A percentile compares a stretch with the other conserved stretches of the same genome.
Conservation (phyloP, 2,888 invertebrate genomes). For the Lingula anatina region DNA sequence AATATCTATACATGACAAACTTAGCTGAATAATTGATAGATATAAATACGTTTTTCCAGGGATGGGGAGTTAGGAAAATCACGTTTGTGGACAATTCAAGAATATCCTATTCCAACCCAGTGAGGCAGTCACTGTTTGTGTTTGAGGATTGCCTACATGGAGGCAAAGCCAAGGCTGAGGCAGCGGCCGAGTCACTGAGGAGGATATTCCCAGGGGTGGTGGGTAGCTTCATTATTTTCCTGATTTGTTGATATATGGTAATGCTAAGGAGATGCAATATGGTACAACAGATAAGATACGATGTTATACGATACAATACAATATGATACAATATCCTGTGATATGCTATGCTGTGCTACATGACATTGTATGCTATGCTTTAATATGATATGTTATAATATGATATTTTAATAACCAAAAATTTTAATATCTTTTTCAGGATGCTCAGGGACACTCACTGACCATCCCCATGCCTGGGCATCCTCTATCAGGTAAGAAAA, state of each 20-base stretch:
- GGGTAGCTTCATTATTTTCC: slow-evolving; percentile 37
- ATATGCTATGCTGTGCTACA: too few relatives aligned
- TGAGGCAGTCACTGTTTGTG: slow-evolving; percentile 82
- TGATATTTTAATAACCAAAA: too few relatives aligned
- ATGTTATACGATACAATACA: too few relatives aligned
- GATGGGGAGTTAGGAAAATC: slow-evolving; percentile 90
- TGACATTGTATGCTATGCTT: too few relatives aligned
- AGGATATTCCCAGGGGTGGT: slow-evolving; percentile 83
- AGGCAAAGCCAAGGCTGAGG: slow-evolving; percentile 61
- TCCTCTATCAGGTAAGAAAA: slow-evolving; percentile 66
- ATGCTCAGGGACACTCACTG: slow-evolving; percentile 54
- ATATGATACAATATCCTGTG: too few relatives aligned
- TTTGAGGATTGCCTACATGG: slow-evolving; percentile 76
- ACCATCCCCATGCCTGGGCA: slow-evolving; percentile 96
- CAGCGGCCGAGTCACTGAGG: slow-evolving; percentile 68
- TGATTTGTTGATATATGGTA: too few relatives aligned
- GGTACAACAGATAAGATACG: too few relatives aligned
- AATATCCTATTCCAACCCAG: slow-evolving; percentile 95
- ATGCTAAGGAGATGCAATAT: too few relatives aligned
- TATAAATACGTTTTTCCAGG: slow-evolving; percentile 58
- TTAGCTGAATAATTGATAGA: not conserved
- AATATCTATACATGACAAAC: too few relatives aligned
- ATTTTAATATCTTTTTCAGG: slow-evolving; percentile 55
- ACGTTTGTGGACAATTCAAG: slow-evolving; percentile 87
- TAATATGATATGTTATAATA: too few relatives aligned